Conservation (phyloP, 2,888 invertebrate species). For the Erebia palarica region DNA sequence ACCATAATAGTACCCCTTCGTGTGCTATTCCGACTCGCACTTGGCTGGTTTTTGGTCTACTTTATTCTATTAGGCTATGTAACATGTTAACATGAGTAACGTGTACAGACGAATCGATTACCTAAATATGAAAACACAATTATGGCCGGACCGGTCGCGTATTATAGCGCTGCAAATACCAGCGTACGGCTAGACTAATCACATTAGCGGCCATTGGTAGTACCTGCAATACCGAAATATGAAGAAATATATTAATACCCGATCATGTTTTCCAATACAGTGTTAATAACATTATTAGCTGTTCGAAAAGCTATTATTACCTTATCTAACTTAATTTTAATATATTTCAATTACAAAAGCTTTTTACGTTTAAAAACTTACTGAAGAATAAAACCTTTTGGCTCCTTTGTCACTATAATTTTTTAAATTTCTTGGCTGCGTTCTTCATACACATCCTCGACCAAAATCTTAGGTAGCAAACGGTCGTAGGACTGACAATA, state of each 20-base stretch:
- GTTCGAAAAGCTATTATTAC: background rate
- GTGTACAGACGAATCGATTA: conserved; percentile 44
- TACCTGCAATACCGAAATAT: background rate
- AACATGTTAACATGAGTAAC: conserved; percentile 21
- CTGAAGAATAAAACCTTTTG: background rate
- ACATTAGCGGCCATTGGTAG: conserved; percentile 63
- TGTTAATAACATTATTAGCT: background rate
- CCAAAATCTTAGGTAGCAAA: too few species aligned
- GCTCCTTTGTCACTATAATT: too few species aligned
- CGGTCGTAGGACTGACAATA: too few species aligned
- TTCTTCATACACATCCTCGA: too few species aligned
- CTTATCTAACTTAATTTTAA: background rate
- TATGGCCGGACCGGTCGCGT: conserved; percentile 52
- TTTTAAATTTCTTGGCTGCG: too few species aligned
- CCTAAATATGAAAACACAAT: conserved; percentile 55
- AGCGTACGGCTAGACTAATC: conserved; percentile 68
- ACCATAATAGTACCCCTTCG: too few species aligned
- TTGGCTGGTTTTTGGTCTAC: too few species aligned
- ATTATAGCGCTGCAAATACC: conserved; percentile 66
- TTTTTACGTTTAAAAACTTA: background rate
- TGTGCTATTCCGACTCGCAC: too few species aligned
- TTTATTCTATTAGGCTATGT: background rate
- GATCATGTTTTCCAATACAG: background rate
- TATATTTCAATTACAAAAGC: background rate
- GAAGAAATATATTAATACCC: background rate